These are phyloP conservation scores for Ovibos moschatus DNA, from an alignment of 2,113 vertebrate species.

Conservation along the genomic window DNA sequence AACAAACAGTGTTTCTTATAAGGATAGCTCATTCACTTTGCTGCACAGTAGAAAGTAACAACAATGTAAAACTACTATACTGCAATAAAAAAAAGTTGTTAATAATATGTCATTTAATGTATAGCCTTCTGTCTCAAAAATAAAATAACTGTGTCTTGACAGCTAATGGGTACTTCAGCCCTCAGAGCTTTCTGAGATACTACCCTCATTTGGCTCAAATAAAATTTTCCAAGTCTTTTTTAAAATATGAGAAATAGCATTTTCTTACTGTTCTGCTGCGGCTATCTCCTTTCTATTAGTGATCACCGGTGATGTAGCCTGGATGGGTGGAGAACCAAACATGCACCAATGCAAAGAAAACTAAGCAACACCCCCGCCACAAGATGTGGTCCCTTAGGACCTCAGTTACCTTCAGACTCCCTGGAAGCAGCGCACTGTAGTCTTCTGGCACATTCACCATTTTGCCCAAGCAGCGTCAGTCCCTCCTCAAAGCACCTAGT, in stretches of 20 bases:
- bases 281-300: neutral
- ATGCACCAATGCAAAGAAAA: neutral
- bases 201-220: neutral
- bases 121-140: neutral
- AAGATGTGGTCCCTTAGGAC: neutral
- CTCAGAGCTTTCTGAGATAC: neutral
- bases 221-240: neutral
- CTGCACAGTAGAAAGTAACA: neutral
- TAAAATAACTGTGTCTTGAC: neutral
- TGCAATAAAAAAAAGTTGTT: rapidly evolving
- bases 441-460: neutral
- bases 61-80: neutral
- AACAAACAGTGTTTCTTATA: neutral
- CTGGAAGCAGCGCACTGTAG: too few species aligned
- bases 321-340: neutral
- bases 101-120: neutral
- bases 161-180: neutral
- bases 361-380: neutral
- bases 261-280: neutral
- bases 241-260: neutral
- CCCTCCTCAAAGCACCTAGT: neutral
- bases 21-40: neutral
- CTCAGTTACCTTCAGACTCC: too few species aligned
- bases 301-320: neutral
- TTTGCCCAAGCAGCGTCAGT: neutral